Base-by-base conservation (phyloP, 35 echinoderm and acorn worm genomes). In the Anneissia japonica region DNA sequence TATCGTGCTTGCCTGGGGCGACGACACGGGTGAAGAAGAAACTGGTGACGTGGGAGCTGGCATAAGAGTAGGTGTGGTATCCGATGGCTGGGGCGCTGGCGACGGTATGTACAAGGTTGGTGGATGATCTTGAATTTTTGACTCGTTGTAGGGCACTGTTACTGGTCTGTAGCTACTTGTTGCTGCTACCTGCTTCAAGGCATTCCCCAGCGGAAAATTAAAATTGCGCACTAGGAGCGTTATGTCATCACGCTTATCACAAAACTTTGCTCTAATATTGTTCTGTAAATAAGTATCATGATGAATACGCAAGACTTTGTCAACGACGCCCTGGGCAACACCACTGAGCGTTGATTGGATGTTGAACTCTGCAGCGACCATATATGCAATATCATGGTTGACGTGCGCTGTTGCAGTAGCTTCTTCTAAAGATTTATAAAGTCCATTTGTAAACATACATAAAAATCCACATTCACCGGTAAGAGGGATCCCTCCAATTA, bases 141-240 rank as follows among this genome's bases (percentile, higher is more conserved):
- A 33, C 35, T 32, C 38, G 5, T n/a, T 82, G 30, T 32, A 83
- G 14, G 78, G 73, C 39, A 39, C 84, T 33, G 72, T 81, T 76
- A 64, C 82, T 29, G 35, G 80, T 76, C 87, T 94, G 73, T 82
- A 89, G 0, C 39, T 36, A n/a, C 77, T 13, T 4, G 46, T 74
- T 76, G 26, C 23, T 10, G 74, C 33, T 0, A 77, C 46, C 21
- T 76, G 84, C 6, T 32, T 79, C 30, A 93, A 34, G 3, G 75
- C 35, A 35, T 28, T 90, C 13, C 96, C 92, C 17, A 99, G 38
- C 3, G 92, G 96, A 40, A 83, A 91, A 31, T 87, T 75, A 84
- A 99, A 99, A 46, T 94, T 94, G 9, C 96, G 46, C n/a, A 99
- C 92, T 19, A 99, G 77, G 4, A 99, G 51, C 4, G 96, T 99